These are phyloP conservation scores for Campoplex capitator DNA, from an alignment of 2,888 invertebrate genomes.

Conservation along the genomic window DNA sequence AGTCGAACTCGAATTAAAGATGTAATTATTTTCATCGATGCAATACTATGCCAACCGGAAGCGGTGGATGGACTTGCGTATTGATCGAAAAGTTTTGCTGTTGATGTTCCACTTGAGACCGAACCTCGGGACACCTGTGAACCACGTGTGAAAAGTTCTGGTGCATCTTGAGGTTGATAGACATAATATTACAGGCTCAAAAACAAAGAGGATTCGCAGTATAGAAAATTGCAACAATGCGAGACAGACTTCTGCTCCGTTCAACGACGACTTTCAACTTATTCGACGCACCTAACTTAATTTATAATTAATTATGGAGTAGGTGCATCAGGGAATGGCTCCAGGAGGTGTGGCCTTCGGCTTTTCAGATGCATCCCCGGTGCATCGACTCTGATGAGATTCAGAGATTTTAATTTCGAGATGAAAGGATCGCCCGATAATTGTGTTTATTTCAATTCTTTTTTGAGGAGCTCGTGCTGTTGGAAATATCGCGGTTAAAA, in stretches of 20 bases:
- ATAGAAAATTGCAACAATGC: conserved; percentile 22
- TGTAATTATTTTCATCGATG: background rate
- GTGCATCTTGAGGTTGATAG: conserved; percentile 17
- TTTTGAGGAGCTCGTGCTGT: no score
- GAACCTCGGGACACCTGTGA: conserved; percentile 38
- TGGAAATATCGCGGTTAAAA: background rate
- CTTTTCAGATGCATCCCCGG: conserved; percentile 16
- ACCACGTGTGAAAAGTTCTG: conserved; percentile 20
- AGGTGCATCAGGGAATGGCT: conserved; percentile 39
- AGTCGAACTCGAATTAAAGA: conserved; percentile 16
- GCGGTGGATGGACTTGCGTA: background rate
- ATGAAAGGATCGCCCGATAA: background rate
- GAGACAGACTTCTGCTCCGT: background rate
- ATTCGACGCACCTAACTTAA: conserved; percentile 42
- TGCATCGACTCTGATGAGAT: conserved; percentile 15
- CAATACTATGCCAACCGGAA: conserved; percentile 3
- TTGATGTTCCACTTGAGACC: conserved; percentile 49
- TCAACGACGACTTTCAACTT: conserved; percentile 45
- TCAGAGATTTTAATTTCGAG: background rate
- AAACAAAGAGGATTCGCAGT: background rate
- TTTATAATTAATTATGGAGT: conserved; percentile 55
- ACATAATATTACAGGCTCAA: conserved; percentile 11
- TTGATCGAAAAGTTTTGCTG: conserved; percentile 31
- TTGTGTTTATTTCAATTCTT: background rate
- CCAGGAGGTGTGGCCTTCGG: conserved; percentile 37